Evolutionary conservation across 2,797 vertebrate species (phyloP), one percentile per base, ranked within the genome.

Genomic region (Phrynocephalus forsythii): DNA sequence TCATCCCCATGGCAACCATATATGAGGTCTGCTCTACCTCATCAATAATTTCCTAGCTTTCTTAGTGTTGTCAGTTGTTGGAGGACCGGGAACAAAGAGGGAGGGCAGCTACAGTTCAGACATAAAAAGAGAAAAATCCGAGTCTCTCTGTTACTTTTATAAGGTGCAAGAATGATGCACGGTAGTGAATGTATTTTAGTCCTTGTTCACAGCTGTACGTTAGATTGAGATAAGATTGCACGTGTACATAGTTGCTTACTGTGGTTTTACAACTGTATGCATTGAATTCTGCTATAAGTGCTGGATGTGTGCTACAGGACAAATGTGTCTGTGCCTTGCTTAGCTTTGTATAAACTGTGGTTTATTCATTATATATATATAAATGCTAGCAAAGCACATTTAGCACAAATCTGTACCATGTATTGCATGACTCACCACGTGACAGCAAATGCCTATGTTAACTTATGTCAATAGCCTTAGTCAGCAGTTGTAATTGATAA

Each of bases 31-130:
- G 72, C 82, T 87, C 56, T 77, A 79, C 83, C 10, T 88, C 87
- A 84, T 87, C 78, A 88, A 87, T 88, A 85, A 85, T 85, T 90
- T 85, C 79, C 69, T 85, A 56, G 75, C 82, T 83, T 33, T 72
- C 73, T 30, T 66, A 75, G 66, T 85, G 71, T 68, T 63, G 38
- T 81, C 56, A 76, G 56, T 77, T 85, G 72, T 69, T 88, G 68
- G 71, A 82, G 63, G 30, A 68, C 52, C 20, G 63, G 18, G 30
- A 48, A 69, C 44, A 38, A 50, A 68, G 50, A 30, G 26, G 67
- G 78, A 56, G 60, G 69, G 78, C 78, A 81, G 75, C 30, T 78
- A 71, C 30, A 69, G 71, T 84, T 79, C 71, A 80, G 48, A 15
- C n/a, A 56, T 10, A 50, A 78, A 69, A 18, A 16, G 30, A 75